Percentiles rank a stretch among this genome's conserved stretches.
These are phyloP conservation scores for Dicyrtomina minuta DNA, from an alignment of 2,888 invertebrate genomes.

Conservation along the genomic window DNA sequence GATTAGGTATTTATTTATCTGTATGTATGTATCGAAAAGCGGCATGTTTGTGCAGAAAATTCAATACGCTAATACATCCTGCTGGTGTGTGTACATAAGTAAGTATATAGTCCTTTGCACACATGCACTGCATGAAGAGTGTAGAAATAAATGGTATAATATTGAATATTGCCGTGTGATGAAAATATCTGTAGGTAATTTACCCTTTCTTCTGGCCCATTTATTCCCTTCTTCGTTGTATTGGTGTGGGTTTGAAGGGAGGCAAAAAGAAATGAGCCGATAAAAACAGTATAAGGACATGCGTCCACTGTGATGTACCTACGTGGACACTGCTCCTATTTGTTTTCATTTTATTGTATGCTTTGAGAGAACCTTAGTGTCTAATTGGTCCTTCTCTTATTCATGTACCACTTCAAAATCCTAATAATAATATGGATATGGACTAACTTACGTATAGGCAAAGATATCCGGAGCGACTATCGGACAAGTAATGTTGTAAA, in stretches of 20 bases:
- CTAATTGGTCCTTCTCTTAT: too few species aligned
- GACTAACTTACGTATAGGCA: neutral
- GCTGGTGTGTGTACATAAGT: too few species aligned
- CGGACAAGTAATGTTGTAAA: constrained; percentile 9
- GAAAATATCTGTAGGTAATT: constrained; percentile 6
- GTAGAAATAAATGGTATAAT: neutral
- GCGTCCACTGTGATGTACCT: neutral
- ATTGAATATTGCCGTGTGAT: neutral
- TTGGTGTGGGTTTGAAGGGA: neutral
- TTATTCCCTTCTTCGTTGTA: neutral
- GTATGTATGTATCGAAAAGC: constrained; percentile 7
- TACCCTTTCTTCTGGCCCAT: constrained; percentile 17
- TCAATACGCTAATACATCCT: neutral
- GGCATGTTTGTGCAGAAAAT: neutral
- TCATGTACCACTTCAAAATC: too few species aligned
- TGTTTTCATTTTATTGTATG: neutral
- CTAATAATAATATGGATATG: too few species aligned
- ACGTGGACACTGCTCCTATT: neutral
- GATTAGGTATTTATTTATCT: neutral
- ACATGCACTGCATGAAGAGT: neutral
- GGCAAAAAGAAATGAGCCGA: constrained; percentile 2
- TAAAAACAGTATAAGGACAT: constrained; percentile 20
- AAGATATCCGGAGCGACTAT: neutral
- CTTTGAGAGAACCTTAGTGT: neutral
- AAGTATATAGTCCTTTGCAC: too few species aligned